Evolutionary conservation across 2,888 invertebrate genomes (phyloP).

Genomic region (Resseliella maxima): DNA sequence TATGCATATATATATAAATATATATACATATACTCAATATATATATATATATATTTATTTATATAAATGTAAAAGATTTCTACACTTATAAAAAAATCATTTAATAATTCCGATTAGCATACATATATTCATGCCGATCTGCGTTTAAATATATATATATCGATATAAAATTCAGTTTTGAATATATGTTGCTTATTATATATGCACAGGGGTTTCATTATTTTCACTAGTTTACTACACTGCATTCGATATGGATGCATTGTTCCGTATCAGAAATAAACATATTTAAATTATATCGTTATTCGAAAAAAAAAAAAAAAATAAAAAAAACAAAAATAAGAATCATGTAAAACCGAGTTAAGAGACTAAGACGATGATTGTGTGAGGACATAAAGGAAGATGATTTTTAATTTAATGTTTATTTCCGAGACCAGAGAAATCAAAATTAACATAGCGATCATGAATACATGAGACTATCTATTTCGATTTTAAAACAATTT

Average conservation of each 20-base stretch:
- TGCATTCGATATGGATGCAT: neutral
- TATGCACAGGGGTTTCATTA: neutral
- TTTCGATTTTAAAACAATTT: neutral
- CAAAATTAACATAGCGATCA: neutral
- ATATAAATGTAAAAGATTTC: slow-evolving; percentile 25
- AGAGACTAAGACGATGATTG: neutral
- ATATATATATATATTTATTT: neutral
- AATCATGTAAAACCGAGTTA: neutral
- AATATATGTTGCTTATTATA: neutral
- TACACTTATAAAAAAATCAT: slow-evolving; percentile 3
- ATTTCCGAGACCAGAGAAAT: neutral
- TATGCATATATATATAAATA: neutral
- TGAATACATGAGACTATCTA: neutral
- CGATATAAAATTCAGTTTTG: neutral
- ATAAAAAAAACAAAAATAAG: neutral
- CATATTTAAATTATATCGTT: neutral
- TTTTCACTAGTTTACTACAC: neutral
- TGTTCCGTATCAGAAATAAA: neutral
- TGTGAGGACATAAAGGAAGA: neutral
- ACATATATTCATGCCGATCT: too few species aligned
- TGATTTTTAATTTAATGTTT: neutral
- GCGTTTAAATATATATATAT: too few species aligned
- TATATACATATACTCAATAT: too few species aligned
- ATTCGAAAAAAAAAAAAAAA: neutral
- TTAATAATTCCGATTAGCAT: slow-evolving; percentile 3